A percentile compares a stretch with the other conserved stretches of the same genome.
Evolutionary conservation across 1,140 invertebrate genomes (phyloP).

Genomic region (Chymomyza costata): DNA sequence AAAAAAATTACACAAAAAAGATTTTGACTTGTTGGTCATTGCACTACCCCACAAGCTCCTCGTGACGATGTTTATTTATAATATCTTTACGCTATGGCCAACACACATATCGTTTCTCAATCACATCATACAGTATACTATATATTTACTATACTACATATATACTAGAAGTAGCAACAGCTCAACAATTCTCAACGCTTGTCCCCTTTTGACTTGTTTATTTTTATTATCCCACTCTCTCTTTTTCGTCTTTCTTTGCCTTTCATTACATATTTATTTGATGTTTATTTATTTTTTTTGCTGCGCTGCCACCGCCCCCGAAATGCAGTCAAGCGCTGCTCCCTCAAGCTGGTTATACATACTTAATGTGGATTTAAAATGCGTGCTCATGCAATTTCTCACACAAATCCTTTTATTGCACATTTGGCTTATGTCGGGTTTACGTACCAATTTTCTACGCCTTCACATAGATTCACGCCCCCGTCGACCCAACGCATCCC

Average conservation of each 20-base stretch:
- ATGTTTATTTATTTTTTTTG: slow-evolving; percentile 44
- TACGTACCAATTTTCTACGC: slow-evolving; percentile 58
- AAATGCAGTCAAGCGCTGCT: slow-evolving; percentile 4
- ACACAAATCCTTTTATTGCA: slow-evolving; percentile 71
- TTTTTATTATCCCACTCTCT: not conserved
- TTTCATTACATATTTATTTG: slow-evolving; percentile 47
- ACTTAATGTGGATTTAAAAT: slow-evolving; percentile 68
- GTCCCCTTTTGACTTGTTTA: not conserved
- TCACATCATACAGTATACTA: slow-evolving; percentile 25
- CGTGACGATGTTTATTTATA: too few species aligned
- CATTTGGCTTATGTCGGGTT: slow-evolving; percentile 62
- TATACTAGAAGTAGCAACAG: too few species aligned
- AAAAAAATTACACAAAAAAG: too few species aligned
- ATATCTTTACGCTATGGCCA: not conserved
- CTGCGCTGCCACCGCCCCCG: slow-evolving; percentile 3
- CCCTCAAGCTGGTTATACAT: slow-evolving; percentile 32
- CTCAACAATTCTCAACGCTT: slow-evolving; percentile 37
- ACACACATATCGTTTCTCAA: slow-evolving; percentile 42
- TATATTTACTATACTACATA: too few species aligned
- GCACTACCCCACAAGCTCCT: too few species aligned
- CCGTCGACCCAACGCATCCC: too few species aligned
- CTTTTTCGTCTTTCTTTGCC: not conserved
- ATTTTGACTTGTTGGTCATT: too few species aligned
- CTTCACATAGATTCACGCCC: too few species aligned
- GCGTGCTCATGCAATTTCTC: slow-evolving; percentile 66